Conservation (phyloP, 2,888 invertebrate genomes). For the Aquatica leii region DNA sequence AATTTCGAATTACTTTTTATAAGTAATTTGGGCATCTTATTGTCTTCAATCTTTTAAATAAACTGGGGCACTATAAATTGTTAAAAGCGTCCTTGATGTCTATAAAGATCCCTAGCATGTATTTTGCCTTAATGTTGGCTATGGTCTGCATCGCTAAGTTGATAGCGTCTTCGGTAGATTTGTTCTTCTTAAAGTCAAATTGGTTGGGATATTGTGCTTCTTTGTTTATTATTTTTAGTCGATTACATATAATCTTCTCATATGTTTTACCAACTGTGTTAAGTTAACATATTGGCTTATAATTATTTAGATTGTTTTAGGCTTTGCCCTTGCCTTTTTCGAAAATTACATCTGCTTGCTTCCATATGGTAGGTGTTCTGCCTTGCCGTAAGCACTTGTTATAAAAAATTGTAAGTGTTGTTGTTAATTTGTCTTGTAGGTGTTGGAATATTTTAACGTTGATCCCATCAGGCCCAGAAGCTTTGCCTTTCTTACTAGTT, state of each 20-base stretch:
- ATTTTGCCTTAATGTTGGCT: not conserved
- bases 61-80: slow-evolving; percentile 30
- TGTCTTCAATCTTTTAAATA: not conserved
- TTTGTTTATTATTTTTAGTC: slow-evolving; percentile 6
- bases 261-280: not conserved
- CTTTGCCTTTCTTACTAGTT: slow-evolving; percentile 6
- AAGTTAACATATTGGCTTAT: too few species aligned
- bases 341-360: slow-evolving; percentile 20
- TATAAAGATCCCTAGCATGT: slow-evolving; percentile 15
- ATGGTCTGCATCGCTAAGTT: not conserved
- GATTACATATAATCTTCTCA: not conserved
- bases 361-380: slow-evolving; percentile 24
- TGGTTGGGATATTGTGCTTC: slow-evolving; percentile 8
- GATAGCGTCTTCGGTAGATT: slow-evolving; percentile 22
- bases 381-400: slow-evolving; percentile 31
- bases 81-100: slow-evolving; percentile 34
- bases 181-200: slow-evolving; percentile 15
- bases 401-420: slow-evolving; percentile 12
- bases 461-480: slow-evolving; percentile 23
- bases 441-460: slow-evolving; percentile 12
- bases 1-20: too few species aligned
- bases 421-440: not conserved
- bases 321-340: slow-evolving; percentile 13
- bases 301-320: not conserved
- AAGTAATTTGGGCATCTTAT: too few species aligned